Percentiles rank a stretch among this genome's conserved stretches.
Conservation (phyloP, 2,113 vertebrate genomes). For the Ascaphus truei region DNA sequence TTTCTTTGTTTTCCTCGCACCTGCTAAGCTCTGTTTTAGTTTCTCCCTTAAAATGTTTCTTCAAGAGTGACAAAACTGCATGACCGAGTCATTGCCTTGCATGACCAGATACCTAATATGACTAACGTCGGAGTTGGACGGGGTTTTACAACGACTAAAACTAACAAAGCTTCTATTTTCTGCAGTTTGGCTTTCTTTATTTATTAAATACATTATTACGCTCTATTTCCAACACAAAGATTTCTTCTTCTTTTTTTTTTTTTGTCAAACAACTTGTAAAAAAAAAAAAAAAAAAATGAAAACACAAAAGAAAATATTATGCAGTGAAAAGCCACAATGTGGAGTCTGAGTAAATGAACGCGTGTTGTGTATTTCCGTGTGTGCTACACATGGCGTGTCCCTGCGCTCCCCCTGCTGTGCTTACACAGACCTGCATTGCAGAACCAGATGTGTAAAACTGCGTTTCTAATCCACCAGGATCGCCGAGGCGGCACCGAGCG, state of each 20-base stretch:
- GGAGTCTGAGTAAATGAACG: slow-evolving; percentile 54
- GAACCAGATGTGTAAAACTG: slow-evolving; percentile 50
- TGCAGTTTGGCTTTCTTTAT: slow-evolving; percentile 85
- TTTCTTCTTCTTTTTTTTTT: slow-evolving; percentile 55
- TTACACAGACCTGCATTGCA: slow-evolving; percentile 19
- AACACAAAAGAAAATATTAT: slow-evolving; percentile 47
- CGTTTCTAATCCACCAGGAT: slow-evolving; percentile 58
- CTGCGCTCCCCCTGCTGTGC: slow-evolving; percentile 79
- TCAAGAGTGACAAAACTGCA: slow-evolving; percentile 80
- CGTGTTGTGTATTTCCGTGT: slow-evolving; percentile 46
- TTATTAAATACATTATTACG: slow-evolving; percentile 46
- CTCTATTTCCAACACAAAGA: slow-evolving; percentile 56
- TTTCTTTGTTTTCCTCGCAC: slow-evolving; percentile 69
- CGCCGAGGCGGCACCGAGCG: slow-evolving; percentile 69
- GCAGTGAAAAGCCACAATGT: slow-evolving; percentile 63
- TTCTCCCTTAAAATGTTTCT: slow-evolving; percentile 64
- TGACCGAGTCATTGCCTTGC: slow-evolving; percentile 80
- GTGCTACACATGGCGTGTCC: slow-evolving; percentile 57
- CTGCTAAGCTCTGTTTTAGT: slow-evolving; percentile 64
- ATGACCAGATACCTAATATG: slow-evolving; percentile 93
- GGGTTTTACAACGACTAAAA: slow-evolving; percentile 67
- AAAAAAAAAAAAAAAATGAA: slow-evolving; percentile 51
- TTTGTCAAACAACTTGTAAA: slow-evolving; percentile 47
- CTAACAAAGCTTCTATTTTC: slow-evolving; percentile 87
- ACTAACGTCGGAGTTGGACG: slow-evolving; percentile 87